Percentiles rank a stretch among this genome's conserved stretches.
phyloP scores from a whole-genome alignment of 2,888 invertebrate species.

The Acrocera orbiculus region DNA sequence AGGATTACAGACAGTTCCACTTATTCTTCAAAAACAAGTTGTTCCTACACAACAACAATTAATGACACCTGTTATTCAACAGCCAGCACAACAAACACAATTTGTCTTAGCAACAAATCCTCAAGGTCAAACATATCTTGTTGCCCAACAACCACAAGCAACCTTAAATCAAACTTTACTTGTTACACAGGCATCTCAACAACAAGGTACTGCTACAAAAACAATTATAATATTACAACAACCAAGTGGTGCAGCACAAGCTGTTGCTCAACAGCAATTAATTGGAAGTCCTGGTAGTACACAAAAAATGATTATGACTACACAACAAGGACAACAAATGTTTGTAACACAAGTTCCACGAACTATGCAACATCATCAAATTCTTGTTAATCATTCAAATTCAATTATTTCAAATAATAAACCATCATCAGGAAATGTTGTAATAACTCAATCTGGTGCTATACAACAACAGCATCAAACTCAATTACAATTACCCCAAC shows the following conservation, averaged over 20 bases:
- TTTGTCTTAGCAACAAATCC: constrained; percentile 31
- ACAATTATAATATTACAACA: constrained; percentile 55
- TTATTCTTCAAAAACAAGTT: constrained; percentile 23
- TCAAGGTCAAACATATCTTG: constrained; percentile 43
- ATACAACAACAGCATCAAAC: constrained; percentile 14
- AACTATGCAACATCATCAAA: constrained; percentile 18
- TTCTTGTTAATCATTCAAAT: constrained; percentile 18
- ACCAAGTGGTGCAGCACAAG: constrained; percentile 18
- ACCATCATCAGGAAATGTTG: constrained; percentile 7
- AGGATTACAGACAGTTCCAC: constrained; percentile 28
- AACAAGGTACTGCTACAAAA: constrained; percentile 45
- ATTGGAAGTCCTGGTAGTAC: constrained; percentile 21
- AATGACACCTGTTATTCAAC: constrained; percentile 24
- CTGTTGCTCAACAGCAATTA: constrained; percentile 20
- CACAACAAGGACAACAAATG: constrained; percentile 45
- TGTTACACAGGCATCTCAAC: constrained; percentile 48
- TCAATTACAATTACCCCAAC: constrained; percentile 8
- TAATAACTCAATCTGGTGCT: constrained; percentile 10
- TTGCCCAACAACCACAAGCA: constrained; percentile 45
- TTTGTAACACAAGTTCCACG: constrained; percentile 40
- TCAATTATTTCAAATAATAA: constrained; percentile 12
- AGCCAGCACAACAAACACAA: constrained; percentile 27
- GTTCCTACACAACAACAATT: constrained; percentile 15
- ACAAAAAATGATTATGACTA: constrained; percentile 44
- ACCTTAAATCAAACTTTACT: constrained; percentile 39